A percentile compares a stretch with the other conserved stretches of the same genome.
Evolutionary conservation across 2,888 invertebrate genomes (phyloP).

Genomic region (Meloe dianella): DNA sequence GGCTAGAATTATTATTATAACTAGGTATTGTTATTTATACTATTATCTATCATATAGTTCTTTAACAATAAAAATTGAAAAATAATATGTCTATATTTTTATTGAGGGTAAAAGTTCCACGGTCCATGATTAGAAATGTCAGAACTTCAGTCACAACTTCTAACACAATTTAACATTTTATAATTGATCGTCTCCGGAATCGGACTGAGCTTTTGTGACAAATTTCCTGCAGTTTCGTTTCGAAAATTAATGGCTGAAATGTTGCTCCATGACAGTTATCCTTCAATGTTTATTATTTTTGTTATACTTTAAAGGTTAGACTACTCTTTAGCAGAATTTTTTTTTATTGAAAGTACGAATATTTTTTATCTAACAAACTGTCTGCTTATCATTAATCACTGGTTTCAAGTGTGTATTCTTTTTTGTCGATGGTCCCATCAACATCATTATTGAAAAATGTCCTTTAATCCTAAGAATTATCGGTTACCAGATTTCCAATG

Average conservation of each 20-base stretch:
- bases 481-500: too few relatives aligned
- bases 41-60: neutral
- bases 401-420: too few relatives aligned
- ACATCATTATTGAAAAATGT: too few relatives aligned
- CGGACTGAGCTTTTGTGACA: conserved; percentile 42
- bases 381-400: neutral
- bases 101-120: neutral
- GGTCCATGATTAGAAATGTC: conserved; percentile 8
- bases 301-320: neutral
- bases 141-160: conserved; percentile 23
- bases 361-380: neutral
- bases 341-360: neutral
- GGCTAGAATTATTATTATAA: neutral
- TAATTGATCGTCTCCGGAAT: conserved; percentile 43
- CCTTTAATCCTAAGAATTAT: too few relatives aligned
- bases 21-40: neutral
- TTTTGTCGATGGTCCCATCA: too few relatives aligned
- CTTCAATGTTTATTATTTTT: conserved; percentile 37
- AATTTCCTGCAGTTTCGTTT: conserved; percentile 42
- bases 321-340: too few relatives aligned
- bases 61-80: too few relatives aligned
- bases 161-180: conserved; percentile 44
- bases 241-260: conserved; percentile 40
- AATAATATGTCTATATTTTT: too few relatives aligned
- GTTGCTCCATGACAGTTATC: conserved; percentile 34